Percentiles rank a stretch among this genome's conserved stretches.
phyloP scores from a whole-genome alignment of 1,140 invertebrate species.

The Drosophila nasuta region DNA sequence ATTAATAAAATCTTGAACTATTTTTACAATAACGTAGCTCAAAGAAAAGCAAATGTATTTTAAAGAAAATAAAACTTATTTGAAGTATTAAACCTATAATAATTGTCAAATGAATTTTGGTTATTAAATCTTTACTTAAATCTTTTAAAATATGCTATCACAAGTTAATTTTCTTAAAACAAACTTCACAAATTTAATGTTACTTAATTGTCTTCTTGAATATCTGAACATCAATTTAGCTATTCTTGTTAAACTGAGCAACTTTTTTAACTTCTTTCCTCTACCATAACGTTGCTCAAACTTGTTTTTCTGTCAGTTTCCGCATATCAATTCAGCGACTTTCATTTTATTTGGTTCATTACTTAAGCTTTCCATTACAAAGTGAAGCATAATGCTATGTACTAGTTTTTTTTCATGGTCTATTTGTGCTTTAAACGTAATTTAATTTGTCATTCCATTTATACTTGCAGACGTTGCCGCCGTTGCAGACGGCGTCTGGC shows the following conservation, averaged over 20 bases:
- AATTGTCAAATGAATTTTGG: no score
- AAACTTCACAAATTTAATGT: no score
- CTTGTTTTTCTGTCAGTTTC: constrained; percentile 31
- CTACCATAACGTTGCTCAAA: not conserved
- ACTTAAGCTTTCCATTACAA: constrained; percentile 42
- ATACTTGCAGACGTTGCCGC: constrained; percentile 70
- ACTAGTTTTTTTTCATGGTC: constrained; percentile 30
- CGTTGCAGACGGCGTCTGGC: constrained; percentile 79
- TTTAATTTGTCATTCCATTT: constrained; percentile 82
- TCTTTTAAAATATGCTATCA: no score
- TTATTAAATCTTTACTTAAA: no score
- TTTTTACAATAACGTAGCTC: no score
- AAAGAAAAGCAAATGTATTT: no score
- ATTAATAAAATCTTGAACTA: no score
- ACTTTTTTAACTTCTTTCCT: not conserved
- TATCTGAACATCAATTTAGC: not conserved
- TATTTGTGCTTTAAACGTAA: constrained; percentile 75
- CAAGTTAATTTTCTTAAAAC: no score
- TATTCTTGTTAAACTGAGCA: not conserved
- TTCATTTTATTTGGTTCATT: constrained; percentile 35
- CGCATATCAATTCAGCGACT: constrained; percentile 48
- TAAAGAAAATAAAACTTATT: no score
- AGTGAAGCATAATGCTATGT: constrained; percentile 12
- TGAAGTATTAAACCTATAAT: no score
- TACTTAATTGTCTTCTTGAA: not conserved